Base-by-base conservation (phyloP, 2,888 invertebrate genomes). In the Bibio marci region DNA sequence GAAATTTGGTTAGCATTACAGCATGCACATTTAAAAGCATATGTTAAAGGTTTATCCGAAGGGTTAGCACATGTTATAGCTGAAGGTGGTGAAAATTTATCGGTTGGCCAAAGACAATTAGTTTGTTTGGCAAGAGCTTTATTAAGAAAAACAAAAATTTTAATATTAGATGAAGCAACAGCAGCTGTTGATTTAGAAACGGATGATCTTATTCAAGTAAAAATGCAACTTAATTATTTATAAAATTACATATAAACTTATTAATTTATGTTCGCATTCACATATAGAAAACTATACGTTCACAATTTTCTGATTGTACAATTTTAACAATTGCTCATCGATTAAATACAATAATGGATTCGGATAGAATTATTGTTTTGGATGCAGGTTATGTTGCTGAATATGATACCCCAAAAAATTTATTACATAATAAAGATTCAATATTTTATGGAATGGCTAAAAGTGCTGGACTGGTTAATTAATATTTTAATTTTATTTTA, bases 241-340 rank as follows among this genome's bases (percentile, higher is more conserved):
- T n/a, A 6, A n/a, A n/a, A n/a, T n/a, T n/a, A n/a, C n/a, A n/a
- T n/a, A n/a, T n/a, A n/a, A n/a, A n/a, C n/a, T n/a, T n/a, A n/a
- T n/a, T n/a, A n/a, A n/a, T n/a, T n/a, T n/a, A n/a, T n/a, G n/a
- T n/a, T n/a, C n/a, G 37, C 27, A 18, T 52, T 55, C 2, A 62
- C 62, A 4, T 45, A 63, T 42, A 58, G 19, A 79, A 71, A 56
- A 87, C 87, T 4, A 88, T 88, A 54, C 70, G 79, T 18, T 69
- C 72, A 28, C 80, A 86, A 58, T 87, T 87, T 59, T 69, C 69
- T 39, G 68, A 78, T 47, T 81, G 81, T 60, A 87, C 86, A 10
- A 77, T 87, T 39, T 69, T 87, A 30, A 86, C 85, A 2, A 86
- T 87, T 54, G 86, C 86, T 22, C 86, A 87, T 62, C 69, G 86